These are phyloP conservation scores for Lophotis ruficrista DNA, from an alignment of 2,113 vertebrate genomes.

Conservation along the genomic window DNA sequence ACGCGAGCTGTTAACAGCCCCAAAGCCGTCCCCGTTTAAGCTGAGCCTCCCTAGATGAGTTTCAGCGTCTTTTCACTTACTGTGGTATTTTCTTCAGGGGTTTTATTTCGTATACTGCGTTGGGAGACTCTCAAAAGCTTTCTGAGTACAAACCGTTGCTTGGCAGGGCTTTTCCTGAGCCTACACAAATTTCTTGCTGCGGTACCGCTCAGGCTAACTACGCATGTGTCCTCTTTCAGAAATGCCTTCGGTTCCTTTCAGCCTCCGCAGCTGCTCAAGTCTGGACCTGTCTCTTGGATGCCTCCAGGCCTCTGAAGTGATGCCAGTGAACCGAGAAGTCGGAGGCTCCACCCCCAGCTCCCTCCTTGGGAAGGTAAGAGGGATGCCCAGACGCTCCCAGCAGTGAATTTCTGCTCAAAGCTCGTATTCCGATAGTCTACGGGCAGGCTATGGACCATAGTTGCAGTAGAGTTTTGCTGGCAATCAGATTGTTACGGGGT, in stretches of 20 bases:
- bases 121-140: not conserved
- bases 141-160: not conserved
- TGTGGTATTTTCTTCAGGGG: not conserved
- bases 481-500: accelerated
- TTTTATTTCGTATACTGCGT: not conserved
- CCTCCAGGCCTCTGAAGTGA: not conserved
- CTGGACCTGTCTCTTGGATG: not conserved
- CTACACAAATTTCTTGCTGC: not conserved
- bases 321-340: not conserved
- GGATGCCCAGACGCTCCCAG: not conserved
- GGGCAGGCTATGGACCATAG: too few relatives aligned
- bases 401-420: too few relatives aligned
- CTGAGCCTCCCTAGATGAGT: not conserved
- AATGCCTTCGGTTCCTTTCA: not conserved
- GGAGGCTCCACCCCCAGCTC: not conserved
- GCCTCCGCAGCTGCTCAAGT: not conserved
- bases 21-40: not conserved
- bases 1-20: not conserved
- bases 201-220: not conserved
- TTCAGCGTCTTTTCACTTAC: not conserved
- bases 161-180: not conserved
- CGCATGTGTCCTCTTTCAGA: not conserved
- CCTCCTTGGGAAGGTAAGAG: not conserved
- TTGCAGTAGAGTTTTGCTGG: not conserved
- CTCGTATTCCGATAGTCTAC: accelerated